phyloP scores from a whole-genome alignment of 2,797 vertebrate species.

The Spinus olivaceus region DNA sequence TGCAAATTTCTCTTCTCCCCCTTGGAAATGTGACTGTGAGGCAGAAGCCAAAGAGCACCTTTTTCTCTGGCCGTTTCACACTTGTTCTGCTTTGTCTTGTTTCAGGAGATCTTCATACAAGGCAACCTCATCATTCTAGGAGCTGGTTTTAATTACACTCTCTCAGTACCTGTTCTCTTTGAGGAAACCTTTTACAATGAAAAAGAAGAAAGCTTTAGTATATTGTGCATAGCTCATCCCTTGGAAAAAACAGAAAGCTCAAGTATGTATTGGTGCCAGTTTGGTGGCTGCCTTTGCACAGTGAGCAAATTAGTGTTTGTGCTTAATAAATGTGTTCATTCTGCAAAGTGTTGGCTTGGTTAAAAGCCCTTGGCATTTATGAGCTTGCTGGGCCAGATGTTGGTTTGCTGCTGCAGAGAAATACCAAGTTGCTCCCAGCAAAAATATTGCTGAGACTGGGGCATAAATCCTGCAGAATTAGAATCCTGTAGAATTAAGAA shows the following conservation, averaged over 20 bases:
- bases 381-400: neutral
- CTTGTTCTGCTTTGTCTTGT: neutral
- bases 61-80: neutral
- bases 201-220: constrained; percentile 93
- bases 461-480: no score
- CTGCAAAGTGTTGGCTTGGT: neutral
- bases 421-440: neutral
- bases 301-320: neutral
- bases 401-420: neutral
- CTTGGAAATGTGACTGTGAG: neutral
- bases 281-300: neutral
- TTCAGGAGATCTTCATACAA: constrained; percentile 87
- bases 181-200: constrained; percentile 99
- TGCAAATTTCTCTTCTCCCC: neutral
- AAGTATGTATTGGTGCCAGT: constrained; percentile 55
- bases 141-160: constrained; percentile 76
- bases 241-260: constrained; percentile 75
- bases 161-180: constrained; percentile 88
- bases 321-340: neutral
- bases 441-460: neutral
- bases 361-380: neutral
- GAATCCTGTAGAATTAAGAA: neutral
- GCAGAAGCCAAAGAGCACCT: neutral
- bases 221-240: constrained; percentile 87
- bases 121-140: constrained; percentile 87